Evolutionary conservation across 2,888 invertebrate species (phyloP).

Genomic region (Pantelozetes paolii): DNA sequence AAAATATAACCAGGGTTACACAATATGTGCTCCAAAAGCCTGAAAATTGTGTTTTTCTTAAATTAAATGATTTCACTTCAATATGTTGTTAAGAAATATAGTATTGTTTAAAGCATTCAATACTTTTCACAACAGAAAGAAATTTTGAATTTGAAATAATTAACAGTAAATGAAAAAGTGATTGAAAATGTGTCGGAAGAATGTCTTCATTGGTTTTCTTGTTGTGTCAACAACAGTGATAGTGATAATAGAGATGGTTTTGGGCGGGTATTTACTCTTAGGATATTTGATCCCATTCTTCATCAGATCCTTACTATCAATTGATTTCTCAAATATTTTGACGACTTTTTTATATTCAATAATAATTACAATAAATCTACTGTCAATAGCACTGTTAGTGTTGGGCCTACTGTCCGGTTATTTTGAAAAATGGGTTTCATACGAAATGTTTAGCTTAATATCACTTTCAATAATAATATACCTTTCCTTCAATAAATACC

Average conservation of each 20-base stretch:
- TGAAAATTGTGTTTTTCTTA: too few relatives aligned
- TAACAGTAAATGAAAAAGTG: background rate
- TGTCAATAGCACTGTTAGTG: background rate
- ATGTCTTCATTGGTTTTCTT: background rate
- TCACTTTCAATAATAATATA: background rate
- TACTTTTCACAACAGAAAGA: too few relatives aligned
- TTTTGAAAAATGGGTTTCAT: slow-evolving; percentile 24
- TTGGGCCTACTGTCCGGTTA: background rate
- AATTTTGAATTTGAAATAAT: too few relatives aligned
- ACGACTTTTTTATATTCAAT: background rate
- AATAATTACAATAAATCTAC: background rate
- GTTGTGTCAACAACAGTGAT: background rate
- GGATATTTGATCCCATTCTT: background rate
- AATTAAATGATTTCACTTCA: too few relatives aligned
- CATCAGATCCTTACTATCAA: background rate
- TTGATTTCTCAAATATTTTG: background rate
- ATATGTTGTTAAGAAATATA: too few relatives aligned
- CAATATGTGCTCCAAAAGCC: too few relatives aligned
- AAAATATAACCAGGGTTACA: too few relatives aligned
- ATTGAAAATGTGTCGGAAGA: background rate
- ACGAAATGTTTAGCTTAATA: slow-evolving; percentile 2
- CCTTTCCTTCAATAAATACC: background rate
- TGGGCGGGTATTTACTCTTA: background rate
- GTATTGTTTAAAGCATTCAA: too few relatives aligned
- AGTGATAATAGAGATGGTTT: background rate